phyloP scores from a whole-genome alignment of 2,888 invertebrate genomes.

The Epirrhoe alternata region DNA sequence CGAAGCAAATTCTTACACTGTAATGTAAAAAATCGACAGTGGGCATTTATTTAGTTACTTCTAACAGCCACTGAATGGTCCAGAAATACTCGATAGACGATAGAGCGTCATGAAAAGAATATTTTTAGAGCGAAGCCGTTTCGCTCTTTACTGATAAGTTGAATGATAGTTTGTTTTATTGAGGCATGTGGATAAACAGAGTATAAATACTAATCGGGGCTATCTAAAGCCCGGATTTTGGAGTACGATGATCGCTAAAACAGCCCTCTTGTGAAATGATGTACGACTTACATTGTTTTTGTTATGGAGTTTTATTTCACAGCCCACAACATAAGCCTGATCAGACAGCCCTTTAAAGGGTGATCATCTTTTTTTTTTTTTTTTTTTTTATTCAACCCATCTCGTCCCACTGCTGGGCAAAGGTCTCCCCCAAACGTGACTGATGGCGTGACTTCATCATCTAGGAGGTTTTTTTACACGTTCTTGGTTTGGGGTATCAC shows the following conservation, averaged over 20 bases:
- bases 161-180: conserved; percentile 31
- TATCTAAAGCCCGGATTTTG: neutral
- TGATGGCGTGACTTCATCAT: too few species aligned
- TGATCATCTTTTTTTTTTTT: too few species aligned
- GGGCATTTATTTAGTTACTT: neutral
- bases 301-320: neutral
- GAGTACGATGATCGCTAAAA: neutral
- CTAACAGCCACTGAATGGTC: neutral
- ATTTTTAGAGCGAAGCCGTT: conserved; percentile 27
- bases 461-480: too few species aligned
- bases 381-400: too few species aligned
- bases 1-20: neutral
- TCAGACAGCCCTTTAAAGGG: neutral
- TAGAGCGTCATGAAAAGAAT: conserved; percentile 17
- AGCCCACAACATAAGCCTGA: neutral
- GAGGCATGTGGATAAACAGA: conserved; percentile 17
- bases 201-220: conserved; percentile 5
- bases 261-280: neutral
- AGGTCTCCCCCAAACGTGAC: too few species aligned
- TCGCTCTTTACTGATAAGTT: conserved; percentile 32
- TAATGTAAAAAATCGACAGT: neutral
- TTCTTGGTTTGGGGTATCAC: too few species aligned
- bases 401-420: too few species aligned
- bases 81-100: conserved; percentile 3
- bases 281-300: neutral